Evolutionary conservation across 2,888 invertebrate genomes (phyloP).

Genomic region (Tromatobia lineatoria): DNA sequence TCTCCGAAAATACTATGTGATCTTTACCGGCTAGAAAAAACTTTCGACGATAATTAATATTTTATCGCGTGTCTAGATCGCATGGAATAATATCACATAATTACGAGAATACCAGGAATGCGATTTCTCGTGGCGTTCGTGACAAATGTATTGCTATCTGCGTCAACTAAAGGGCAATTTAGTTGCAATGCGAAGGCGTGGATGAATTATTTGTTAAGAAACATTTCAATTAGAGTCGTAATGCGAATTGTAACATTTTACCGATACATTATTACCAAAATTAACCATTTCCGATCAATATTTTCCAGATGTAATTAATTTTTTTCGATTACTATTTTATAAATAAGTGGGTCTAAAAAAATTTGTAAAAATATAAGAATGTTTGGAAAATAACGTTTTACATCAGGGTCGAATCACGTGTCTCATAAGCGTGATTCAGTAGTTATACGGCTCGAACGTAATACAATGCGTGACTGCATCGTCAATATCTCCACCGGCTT

Average conservation of each 20-base stretch:
- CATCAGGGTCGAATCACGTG: constrained; percentile 49
- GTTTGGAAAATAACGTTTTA: constrained; percentile 25
- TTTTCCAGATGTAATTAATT: neutral
- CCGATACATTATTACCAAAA: neutral
- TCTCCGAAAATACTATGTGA: constrained; percentile 7
- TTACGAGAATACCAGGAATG: constrained; percentile 18
- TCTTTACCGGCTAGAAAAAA: neutral
- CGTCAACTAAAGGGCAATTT: neutral
- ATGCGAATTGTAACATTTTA: neutral
- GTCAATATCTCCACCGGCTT: constrained; percentile 28
- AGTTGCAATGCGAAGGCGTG: neutral
- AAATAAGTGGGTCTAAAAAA: neutral
- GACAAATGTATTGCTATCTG: neutral
- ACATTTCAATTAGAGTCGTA: neutral
- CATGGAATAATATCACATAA: constrained; percentile 25
- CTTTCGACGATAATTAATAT: constrained; percentile 16
- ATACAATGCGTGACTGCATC: constrained; percentile 53
- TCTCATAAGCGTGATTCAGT: constrained; percentile 54
- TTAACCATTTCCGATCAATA: neutral
- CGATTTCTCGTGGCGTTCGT: constrained; percentile 18
- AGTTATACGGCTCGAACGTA: constrained; percentile 44
- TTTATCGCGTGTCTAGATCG: constrained; percentile 1
- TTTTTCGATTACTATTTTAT: neutral
- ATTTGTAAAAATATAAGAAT: neutral
- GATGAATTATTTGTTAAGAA: neutral